Conservation (phyloP, 2,797 vertebrate species). For the Pseudochirops corinnae region DNA sequence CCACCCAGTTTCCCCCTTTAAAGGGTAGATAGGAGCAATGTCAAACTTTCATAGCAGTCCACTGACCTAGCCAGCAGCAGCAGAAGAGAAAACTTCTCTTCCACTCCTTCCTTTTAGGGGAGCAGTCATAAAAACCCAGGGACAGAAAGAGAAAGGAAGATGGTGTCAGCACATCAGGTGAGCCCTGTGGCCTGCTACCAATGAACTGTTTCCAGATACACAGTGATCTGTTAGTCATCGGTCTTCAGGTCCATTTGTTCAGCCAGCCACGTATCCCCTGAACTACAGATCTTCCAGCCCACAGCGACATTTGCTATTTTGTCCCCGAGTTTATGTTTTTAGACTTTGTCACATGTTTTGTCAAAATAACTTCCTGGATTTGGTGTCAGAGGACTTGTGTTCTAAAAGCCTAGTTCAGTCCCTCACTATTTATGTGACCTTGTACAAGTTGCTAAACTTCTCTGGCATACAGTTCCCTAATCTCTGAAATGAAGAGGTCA, state of each 20-base stretch:
- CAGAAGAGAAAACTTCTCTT: background rate
- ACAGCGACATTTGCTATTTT: background rate
- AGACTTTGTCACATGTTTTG: background rate
- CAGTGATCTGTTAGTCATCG: background rate
- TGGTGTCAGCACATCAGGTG: background rate
- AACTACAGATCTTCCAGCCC: background rate
- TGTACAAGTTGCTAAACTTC: background rate
- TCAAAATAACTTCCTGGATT: background rate
- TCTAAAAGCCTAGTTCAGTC: background rate
- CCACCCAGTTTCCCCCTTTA: background rate
- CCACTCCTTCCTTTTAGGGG: background rate
- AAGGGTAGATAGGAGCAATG: background rate
- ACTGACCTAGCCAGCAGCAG: background rate
- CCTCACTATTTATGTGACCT: background rate
- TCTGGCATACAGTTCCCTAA: background rate
- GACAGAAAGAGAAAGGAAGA: background rate
- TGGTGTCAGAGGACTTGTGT: background rate
- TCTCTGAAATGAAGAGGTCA: background rate
- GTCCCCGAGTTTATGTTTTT: background rate
- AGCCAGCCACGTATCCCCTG: background rate
- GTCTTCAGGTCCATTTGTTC: background rate
- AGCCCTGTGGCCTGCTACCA: background rate
- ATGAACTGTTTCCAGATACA: background rate
- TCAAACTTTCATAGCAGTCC: background rate
- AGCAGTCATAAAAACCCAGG: background rate